Percentiles rank a stretch among this genome's conserved stretches.
phyloP scores from a whole-genome alignment of 2,888 invertebrate genomes.

The Stenchaetothrips biformis region DNA sequence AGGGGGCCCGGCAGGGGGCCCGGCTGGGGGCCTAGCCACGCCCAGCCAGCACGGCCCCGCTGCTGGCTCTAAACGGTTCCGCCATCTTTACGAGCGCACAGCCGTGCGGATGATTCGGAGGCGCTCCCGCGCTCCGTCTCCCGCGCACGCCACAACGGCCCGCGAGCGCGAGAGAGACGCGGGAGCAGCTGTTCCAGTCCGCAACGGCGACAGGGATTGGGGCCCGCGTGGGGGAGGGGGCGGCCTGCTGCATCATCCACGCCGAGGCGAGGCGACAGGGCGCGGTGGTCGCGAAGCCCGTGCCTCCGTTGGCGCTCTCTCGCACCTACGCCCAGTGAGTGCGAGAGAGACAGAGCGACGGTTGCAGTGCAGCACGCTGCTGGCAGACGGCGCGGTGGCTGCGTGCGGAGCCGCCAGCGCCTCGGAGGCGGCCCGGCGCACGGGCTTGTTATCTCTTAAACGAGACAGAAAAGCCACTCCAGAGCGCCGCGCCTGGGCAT shows the following conservation, averaged over 20 bases:
- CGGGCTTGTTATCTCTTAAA: neutral
- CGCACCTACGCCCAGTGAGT: too few relatives aligned
- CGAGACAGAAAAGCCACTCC: neutral
- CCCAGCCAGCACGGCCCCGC: neutral
- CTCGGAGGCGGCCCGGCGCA: too few relatives aligned
- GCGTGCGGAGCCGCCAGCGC: neutral
- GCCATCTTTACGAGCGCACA: slow-evolving; percentile 16
- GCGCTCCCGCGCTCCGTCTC: too few relatives aligned
- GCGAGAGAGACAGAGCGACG: neutral
- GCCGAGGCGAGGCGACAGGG: too few relatives aligned
- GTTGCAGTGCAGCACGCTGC: neutral
- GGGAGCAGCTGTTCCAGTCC: neutral
- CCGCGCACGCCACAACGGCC: too few relatives aligned
- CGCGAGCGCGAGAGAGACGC: neutral
- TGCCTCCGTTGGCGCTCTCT: too few relatives aligned
- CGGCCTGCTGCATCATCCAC: neutral
- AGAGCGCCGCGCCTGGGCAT: neutral
- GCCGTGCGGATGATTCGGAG: neutral
- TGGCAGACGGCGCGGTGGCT: neutral
- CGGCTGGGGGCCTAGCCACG: neutral
- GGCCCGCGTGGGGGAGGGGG: too few relatives aligned
- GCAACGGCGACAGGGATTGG: too few relatives aligned
- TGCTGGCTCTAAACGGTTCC: slow-evolving; percentile 10
- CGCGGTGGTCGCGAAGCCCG: too few relatives aligned
- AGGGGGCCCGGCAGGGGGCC: neutral